A percentile compares a stretch with the other conserved stretches of the same genome.
phyloP scores from a whole-genome alignment of 2,888 invertebrate genomes.

The Hypomecis atomaria region DNA sequence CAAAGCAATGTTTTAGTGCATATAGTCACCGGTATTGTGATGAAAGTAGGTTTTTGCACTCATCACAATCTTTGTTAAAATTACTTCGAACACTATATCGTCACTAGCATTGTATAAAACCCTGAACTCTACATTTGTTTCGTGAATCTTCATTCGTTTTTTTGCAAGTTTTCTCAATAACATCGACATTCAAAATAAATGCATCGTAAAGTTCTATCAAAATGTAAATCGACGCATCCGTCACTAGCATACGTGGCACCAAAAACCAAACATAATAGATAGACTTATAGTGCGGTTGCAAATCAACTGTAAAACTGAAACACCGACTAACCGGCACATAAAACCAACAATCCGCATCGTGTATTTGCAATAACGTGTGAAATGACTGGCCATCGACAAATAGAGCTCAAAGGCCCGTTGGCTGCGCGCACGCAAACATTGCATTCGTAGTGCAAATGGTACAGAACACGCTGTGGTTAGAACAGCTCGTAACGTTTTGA shows the following conservation, averaged over 20 bases:
- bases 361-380: slow-evolving; percentile 43
- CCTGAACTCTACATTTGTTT: neutral
- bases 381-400: slow-evolving; percentile 41
- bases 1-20: no score
- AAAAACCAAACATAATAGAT: slow-evolving; percentile 29
- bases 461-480: slow-evolving; percentile 9
- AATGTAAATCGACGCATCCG: neutral
- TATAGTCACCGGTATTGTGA: no score
- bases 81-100: no score
- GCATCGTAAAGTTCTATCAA: no score
- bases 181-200: no score
- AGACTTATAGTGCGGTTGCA: slow-evolving; percentile 15
- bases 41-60: no score
- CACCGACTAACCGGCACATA: slow-evolving; percentile 38
- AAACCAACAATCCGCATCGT: slow-evolving; percentile 41
- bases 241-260: slow-evolving; percentile 5
- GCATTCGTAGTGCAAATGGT: slow-evolving; percentile 17
- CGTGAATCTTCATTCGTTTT: neutral
- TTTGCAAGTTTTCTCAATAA: neutral
- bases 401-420: slow-evolving; percentile 38
- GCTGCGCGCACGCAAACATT: slow-evolving; percentile 27
- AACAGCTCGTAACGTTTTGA: neutral
- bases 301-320: slow-evolving; percentile 36
- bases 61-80: no score
- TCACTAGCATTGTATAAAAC: neutral